Base-by-base conservation (phyloP, 2,113 vertebrate species). In the Alectura lathami region DNA sequence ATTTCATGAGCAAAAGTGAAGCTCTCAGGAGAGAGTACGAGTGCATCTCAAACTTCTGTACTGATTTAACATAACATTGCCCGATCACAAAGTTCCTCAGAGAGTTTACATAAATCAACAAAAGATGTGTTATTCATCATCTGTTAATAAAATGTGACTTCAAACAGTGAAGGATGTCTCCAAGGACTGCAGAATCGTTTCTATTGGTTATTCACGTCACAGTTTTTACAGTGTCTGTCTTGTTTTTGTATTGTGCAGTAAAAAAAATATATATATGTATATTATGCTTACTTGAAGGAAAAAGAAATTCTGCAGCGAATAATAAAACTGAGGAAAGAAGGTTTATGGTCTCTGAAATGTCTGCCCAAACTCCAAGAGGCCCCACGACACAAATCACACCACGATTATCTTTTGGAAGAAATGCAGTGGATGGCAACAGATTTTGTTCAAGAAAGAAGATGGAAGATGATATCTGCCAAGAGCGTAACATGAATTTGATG, bases 351-450 rank as follows among this genome's bases (percentile, higher is more conserved):
- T 5, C 97, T 98, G 53, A 98, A 98, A 87, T 89, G 98, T 53
- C 97, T 99, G 42, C 99, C 99, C 8, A 99, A 98, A 68, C 98
- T 99, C 36, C 98, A 98, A 93, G 99, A 99, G 93, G 96, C 98
- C 11, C 97, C 97, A 2, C 94, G 98, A 64, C 97, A 98, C 69
- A 99, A 98, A 74, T 98, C 98, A 7, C 98, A 99, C 23, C 98
- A 98, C 98, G 98, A 99, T 95, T 99, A 98, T 63, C 97, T 99
- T 64, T 94, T 99, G 89, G 98, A 99, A 94, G 99, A 99, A 95
- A 98, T 99, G 98, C 99, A 99, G 95, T 99, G 98, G 98, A 99
- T 99, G 98, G 98, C 98, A 50, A 98, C 98, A 3, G 99, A 99
- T 91, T 99, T 99, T 67, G 98, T 98, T 66, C 98, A 99, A 94